phyloP scores from a whole-genome alignment of 2,797 vertebrate species.

The Characodon lateralis region DNA sequence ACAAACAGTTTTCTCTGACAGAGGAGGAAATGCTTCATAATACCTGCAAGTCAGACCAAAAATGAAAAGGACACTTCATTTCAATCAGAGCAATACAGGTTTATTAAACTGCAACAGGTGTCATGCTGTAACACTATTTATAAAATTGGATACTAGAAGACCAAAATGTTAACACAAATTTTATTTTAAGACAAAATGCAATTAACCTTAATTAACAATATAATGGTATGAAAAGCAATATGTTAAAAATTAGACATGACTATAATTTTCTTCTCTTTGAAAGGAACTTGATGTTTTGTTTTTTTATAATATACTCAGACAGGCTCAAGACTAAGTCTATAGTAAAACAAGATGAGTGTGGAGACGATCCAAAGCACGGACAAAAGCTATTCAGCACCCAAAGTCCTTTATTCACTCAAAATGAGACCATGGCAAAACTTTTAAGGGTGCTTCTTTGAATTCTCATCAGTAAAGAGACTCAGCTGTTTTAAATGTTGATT shows the following conservation, averaged over 20 bases:
- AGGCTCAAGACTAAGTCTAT: background rate
- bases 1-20: conserved; percentile 98
- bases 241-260: background rate
- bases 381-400: background rate
- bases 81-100: background rate
- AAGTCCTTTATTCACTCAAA: background rate
- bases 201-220: background rate
- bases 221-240: background rate
- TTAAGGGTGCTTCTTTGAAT: background rate
- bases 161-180: background rate
- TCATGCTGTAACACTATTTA: background rate
- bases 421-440: background rate
- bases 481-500: background rate
- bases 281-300: background rate
- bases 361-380: background rate
- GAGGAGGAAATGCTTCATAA: conserved; percentile 98
- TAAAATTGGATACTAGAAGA: background rate
- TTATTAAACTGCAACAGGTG: background rate
- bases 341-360: background rate
- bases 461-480: background rate
- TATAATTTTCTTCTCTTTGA: background rate
- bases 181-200: background rate
- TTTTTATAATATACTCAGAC: background rate
- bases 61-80: conserved; percentile 14
- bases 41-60: conserved; percentile 83